Evolutionary conservation across 2,797 vertebrate genomes (phyloP).

Genomic region (Poecile montanus): DNA sequence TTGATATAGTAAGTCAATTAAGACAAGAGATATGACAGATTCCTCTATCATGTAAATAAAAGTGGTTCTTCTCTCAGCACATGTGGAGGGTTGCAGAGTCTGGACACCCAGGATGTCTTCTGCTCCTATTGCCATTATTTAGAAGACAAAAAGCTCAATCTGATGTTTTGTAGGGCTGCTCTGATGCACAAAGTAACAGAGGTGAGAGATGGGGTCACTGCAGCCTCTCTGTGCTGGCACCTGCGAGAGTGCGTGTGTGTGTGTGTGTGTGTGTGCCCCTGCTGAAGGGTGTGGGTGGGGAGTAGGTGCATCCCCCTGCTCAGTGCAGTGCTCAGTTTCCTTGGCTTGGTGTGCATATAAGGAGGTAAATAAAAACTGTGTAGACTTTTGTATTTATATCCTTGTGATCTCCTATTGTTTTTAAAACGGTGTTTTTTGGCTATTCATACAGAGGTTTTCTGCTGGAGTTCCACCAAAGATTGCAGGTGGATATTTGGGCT

Average conservation of each 20-base stretch:
- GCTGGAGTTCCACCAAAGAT: not conserved
- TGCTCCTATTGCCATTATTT: not conserved
- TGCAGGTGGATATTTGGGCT: not conserved
- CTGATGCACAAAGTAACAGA: not conserved
- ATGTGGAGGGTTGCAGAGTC: accelerated
- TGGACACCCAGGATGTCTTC: not conserved
- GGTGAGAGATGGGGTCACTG: accelerated
- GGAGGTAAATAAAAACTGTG: not conserved
- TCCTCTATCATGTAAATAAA: not conserved
- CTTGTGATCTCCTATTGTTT: not conserved
- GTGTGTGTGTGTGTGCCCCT: not conserved
- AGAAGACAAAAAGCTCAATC: not conserved
- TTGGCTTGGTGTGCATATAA: not conserved
- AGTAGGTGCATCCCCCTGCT: accelerated
- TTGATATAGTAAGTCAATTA: not conserved
- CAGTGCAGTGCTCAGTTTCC: not conserved
- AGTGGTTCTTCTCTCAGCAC: not conserved
- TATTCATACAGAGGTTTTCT: not conserved
- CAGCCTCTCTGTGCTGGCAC: no score
- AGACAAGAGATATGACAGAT: not conserved
- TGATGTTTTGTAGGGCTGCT: not conserved
- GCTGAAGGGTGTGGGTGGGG: no score
- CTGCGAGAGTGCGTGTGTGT: not conserved
- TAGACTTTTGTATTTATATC: not conserved
- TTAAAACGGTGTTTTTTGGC: not conserved